Percentiles rank a stretch among this genome's conserved stretches.
phyloP scores from a whole-genome alignment of 2,888 invertebrate genomes.

The Morpho deidamia region DNA sequence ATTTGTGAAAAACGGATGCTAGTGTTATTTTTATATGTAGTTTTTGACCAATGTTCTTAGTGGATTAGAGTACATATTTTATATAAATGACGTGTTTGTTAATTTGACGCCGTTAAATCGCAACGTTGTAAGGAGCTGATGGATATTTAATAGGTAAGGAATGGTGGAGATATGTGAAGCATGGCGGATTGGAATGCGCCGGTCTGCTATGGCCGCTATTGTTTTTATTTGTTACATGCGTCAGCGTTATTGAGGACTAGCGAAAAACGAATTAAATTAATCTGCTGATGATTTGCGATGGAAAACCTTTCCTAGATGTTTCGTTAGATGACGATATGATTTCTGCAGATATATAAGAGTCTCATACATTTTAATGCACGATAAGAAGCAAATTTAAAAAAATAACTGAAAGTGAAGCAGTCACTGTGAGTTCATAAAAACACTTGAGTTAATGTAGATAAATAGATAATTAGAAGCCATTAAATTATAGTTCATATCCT shows the following conservation, averaged over 20 bases:
- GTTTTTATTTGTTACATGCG: slow-evolving; percentile 25
- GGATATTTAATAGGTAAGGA: slow-evolving; percentile 59
- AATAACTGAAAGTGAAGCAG: too few relatives aligned
- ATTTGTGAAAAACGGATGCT: slow-evolving; percentile 36
- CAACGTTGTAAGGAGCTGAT: slow-evolving; percentile 34
- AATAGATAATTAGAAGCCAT: background rate
- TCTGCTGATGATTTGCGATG: too few relatives aligned
- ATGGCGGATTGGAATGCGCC: slow-evolving; percentile 42
- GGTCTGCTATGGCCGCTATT: slow-evolving; percentile 33
- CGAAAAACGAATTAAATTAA: background rate
- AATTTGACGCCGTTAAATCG: slow-evolving; percentile 11
- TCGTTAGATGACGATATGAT: too few relatives aligned
- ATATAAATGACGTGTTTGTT: slow-evolving; percentile 15
- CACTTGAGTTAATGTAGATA: background rate
- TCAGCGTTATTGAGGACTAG: background rate
- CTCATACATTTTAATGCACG: too few relatives aligned
- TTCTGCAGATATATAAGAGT: too few relatives aligned
- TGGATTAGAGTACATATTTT: background rate
- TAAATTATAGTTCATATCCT: background rate
- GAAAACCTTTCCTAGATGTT: too few relatives aligned
- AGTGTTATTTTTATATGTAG: slow-evolving; percentile 22
- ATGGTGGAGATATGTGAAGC: slow-evolving; percentile 26
- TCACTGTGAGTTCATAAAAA: background rate
- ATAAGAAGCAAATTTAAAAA: too few relatives aligned
- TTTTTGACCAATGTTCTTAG: slow-evolving; percentile 12